Conservation (phyloP, 2,113 vertebrate species). For the Peucedramus taeniatus region DNA sequence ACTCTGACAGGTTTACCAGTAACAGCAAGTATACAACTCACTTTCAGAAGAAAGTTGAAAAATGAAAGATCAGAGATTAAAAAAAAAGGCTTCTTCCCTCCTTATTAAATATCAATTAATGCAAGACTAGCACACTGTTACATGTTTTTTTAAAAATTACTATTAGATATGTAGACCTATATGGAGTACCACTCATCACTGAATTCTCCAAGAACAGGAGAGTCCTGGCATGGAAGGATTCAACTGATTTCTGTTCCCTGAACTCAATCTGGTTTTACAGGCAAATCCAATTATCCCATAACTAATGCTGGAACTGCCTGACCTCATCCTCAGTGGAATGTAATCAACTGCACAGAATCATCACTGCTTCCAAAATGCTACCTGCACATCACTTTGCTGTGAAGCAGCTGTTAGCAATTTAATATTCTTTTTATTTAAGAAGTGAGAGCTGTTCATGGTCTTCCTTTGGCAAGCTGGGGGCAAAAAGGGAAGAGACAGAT, state of each 20-base stretch:
- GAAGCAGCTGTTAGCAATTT: slow-evolving; percentile 11
- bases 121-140: neutral
- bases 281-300: neutral
- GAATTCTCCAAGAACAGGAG: neutral
- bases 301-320: neutral
- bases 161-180: neutral
- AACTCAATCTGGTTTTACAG: neutral
- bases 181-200: neutral
- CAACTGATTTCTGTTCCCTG: neutral
- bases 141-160: neutral
- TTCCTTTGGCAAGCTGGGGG: neutral
- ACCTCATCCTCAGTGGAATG: neutral
- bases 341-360: neutral
- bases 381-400: neutral
- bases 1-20: neutral
- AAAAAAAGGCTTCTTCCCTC: neutral
- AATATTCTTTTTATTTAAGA: neutral
- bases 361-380: neutral
- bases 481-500: neutral
- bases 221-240: neutral
- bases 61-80: neutral
- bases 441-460: neutral
- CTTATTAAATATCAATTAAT: neutral
- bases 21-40: neutral
- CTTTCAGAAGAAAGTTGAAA: neutral